These are phyloP conservation scores for Pangasius mekongensis DNA, from an alignment of 2,797 vertebrate genomes.

Conservation along the genomic window DNA sequence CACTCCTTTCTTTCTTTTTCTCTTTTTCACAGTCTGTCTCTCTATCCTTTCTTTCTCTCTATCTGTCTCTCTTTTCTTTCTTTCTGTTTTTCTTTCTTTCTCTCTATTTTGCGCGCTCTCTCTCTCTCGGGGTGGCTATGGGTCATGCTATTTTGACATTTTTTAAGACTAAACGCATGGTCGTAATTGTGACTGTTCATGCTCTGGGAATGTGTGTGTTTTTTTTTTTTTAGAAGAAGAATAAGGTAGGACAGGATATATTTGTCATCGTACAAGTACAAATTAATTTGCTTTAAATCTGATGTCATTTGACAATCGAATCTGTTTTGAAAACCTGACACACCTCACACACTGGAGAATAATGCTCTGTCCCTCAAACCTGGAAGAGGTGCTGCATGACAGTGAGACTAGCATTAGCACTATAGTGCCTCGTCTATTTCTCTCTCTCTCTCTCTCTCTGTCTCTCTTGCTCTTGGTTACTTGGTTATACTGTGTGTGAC, in stretches of 20 bases:
- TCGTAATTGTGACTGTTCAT: background rate
- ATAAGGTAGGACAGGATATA: background rate
- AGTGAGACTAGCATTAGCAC: background rate
- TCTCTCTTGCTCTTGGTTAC: slow-evolving; percentile 27
- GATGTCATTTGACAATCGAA: too few species aligned
- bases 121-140: background rate
- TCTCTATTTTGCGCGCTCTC: background rate
- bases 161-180: background rate
- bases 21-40: background rate
- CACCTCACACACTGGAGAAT: background rate
- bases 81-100: too few species aligned
- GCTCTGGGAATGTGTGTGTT: background rate
- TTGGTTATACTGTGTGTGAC: slow-evolving; percentile 81
- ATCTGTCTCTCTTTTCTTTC: background rate
- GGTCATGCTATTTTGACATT: background rate
- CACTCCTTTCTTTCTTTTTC: slow-evolving; percentile 44
- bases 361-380: background rate
- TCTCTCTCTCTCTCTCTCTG: slow-evolving; percentile 63
- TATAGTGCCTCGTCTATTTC: background rate
- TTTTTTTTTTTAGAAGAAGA: background rate
- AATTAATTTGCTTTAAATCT: background rate
- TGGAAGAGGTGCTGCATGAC: background rate
- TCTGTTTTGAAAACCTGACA: background rate
- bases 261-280: background rate
- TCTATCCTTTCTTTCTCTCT: slow-evolving; percentile 44